Base-by-base conservation (phyloP, 1,140 invertebrate genomes). In the Batillaria attramentaria region DNA sequence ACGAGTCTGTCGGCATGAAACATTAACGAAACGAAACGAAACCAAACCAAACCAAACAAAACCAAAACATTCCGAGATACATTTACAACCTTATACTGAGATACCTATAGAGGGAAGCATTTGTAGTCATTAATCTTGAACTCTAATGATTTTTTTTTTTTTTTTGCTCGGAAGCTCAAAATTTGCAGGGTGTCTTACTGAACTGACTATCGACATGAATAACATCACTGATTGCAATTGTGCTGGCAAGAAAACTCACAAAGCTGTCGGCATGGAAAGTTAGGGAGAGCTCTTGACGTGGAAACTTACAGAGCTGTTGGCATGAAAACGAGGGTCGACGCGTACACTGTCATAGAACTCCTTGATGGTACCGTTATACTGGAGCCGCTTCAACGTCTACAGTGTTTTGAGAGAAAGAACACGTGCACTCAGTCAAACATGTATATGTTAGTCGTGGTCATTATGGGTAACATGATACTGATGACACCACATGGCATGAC, bases 301-400 rank as follows among this genome's bases (percentile, higher is more conserved):
- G 16, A 0, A 39, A 78, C 84, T 79, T 80, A 84, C 84, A 33
- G 83, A 72, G 42, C 81, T 74, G 57, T 85, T 82, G 1, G 43
- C 54, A 42, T 83, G 81, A 60, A 85, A 85, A 33, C 72, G 50
- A 3, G 72, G 31, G 28, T 84, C 74, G 13, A 79, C 65, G 20
- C 78, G 62, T 16, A 85, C 33, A 31, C 65, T 72, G 10, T 79
- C 69, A 60, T 84, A 85, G 57, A 83, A 85, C 18, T 83, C 79
- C 28, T 82, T 66, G 2, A 84, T 66, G 13, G 80, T 83, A 3
- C 83, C 83, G 54, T 10, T 65, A 42, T 79, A 81, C 3, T 68
- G 46, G 0, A 72, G 65, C 18, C 68, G 57, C 28, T 68, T 18
- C 39, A 77, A 42, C n/a, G 66, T 37, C 75, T 77, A 20, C 1